Base-by-base conservation (phyloP, 2,113 vertebrate species). In the Tachysurus fulvidraco region DNA sequence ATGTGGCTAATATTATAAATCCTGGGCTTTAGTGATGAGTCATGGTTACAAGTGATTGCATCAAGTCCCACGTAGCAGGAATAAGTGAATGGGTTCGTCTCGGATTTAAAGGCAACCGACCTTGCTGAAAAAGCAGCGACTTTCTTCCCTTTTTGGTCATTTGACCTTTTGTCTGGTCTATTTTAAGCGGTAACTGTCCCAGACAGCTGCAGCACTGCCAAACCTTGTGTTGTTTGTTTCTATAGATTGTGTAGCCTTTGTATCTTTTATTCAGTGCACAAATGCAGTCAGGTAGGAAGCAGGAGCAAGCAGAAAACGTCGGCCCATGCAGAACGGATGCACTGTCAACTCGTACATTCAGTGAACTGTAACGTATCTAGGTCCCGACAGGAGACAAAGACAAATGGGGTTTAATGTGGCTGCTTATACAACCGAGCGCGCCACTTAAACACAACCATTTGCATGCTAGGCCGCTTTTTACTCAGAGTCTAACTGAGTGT, bases 391-490 rank as follows among this genome's bases (percentile, higher is more conserved):
- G 83, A 77, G 73, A 65, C 30, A 44, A 86, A 85, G 83, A 87
- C 87, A 87, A 91, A 92, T 84, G 52, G 74, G 86, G 81, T 89
- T 88, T 86, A 89, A 92, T 89, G 86, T 52, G 30, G 87, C 83
- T 86, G 87, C 86, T 90, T 89, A 86, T 77, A 30, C 36, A 85
- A 86, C 73, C 81, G 84, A 82, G 84, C 17, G 6, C 65, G 80
- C 80, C 57, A 86, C 64, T 90, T 90, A 85, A 90, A 69, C 85
- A 84, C 57, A 79, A 28, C 64, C 59, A 41, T 82, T 83, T 87
- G 69, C 89, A 90, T 88, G 85, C 79, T 87, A 76, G 57, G 90
- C 84, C 81, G 55, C 78, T 50, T 89, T 21, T 86, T 83, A 67
- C 83, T 88, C 74, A 73, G 85, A 85, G 41, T 46, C 64, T 76